Evolutionary conservation across 2,888 invertebrate species (phyloP), one percentile per base, ranked within the genome.

Genomic region (Cantharis rustica): DNA sequence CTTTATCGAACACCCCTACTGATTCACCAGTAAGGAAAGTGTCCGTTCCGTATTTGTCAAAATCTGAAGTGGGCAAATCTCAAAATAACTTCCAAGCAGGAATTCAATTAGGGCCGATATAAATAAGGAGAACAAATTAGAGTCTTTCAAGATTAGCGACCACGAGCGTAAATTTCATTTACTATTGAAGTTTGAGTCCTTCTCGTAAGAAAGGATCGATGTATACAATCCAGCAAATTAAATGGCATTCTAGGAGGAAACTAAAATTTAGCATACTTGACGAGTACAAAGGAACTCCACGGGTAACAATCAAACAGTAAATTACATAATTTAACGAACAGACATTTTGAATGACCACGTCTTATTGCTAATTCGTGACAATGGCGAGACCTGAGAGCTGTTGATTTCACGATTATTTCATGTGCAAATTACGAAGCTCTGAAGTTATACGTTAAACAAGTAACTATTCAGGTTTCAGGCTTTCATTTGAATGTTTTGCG

Each of bases 341-440:
- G 72, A 68, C 72, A 66, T 31, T 61, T 20, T 20, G 66, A 72
- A 72, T 68, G 72, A 61, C 72, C 72, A 68, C 17, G 66, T 61
- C 68, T 26, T 72, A 72, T 72, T 72, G 72, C 47, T 61, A 72
- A 72, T 66, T 72, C 68, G 72, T 72, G 72, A 72, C 72, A 68
- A 72, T 72, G 16, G 61, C 31, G 13, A 10, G 68, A 31, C 27
- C 47, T 31, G 64, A 47, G 17, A 16, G 66, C 17, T 61, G 72
- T 64, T 31, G 72, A 72, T 72, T 72, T 64, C 68, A 31, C 47
- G 72, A 72, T 72, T 71, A 71, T 62, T 69, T 31, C 20, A 66
- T 20, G 64, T 66, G 64, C 64, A 23, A 66, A 66, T 20, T 66
- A 66, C 64, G 64, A 23, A 9, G 23, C 64, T 66, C 64, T 20